Evolutionary conservation across 2,113 vertebrate species (phyloP).

Genomic region (Cyprinodon brontotheroides): DNA sequence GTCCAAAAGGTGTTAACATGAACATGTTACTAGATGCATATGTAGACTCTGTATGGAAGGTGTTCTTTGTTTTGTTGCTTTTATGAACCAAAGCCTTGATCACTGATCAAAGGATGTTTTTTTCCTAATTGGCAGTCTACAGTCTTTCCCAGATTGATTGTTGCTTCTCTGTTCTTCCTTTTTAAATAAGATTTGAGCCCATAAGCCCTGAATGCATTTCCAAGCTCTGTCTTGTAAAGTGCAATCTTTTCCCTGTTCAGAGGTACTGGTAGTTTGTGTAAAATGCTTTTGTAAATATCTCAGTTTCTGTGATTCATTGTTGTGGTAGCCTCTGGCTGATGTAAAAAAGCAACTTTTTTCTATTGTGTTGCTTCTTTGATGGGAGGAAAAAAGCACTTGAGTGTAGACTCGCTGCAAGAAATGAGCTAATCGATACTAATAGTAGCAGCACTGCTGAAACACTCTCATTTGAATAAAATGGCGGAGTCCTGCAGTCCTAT

Average conservation of each 20-base stretch:
- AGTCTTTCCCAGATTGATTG: too few species aligned
- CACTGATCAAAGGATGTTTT: too few species aligned
- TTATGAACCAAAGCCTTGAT: too few species aligned
- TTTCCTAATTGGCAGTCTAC: too few species aligned
- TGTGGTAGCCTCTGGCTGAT: conserved; percentile 30
- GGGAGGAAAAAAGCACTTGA: conserved; percentile 6
- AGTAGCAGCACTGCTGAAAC: background rate
- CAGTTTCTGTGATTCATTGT: conserved; percentile 42
- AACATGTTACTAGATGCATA: too few species aligned
- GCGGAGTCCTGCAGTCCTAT: background rate
- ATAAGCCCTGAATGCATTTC: conserved; percentile 31
- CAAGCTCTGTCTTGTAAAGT: background rate
- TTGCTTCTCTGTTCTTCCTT: conserved; percentile 10
- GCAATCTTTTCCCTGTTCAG: background rate
- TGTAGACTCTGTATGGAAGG: too few species aligned
- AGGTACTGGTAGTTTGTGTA: conserved; percentile 17
- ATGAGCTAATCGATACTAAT: conserved; percentile 4
- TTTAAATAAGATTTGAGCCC: conserved; percentile 32
- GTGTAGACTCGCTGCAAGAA: background rate
- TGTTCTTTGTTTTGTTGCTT: too few species aligned
- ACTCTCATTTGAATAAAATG: conserved; percentile 16
- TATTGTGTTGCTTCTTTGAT: conserved; percentile 18
- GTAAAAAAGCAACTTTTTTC: background rate
- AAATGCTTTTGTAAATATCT: conserved; percentile 68
- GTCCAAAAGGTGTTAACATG: too few species aligned